phyloP scores from a whole-genome alignment of 30 jellyfish, hydroid and myxozoan species.

The Pseudorhiza aurosa region DNA sequence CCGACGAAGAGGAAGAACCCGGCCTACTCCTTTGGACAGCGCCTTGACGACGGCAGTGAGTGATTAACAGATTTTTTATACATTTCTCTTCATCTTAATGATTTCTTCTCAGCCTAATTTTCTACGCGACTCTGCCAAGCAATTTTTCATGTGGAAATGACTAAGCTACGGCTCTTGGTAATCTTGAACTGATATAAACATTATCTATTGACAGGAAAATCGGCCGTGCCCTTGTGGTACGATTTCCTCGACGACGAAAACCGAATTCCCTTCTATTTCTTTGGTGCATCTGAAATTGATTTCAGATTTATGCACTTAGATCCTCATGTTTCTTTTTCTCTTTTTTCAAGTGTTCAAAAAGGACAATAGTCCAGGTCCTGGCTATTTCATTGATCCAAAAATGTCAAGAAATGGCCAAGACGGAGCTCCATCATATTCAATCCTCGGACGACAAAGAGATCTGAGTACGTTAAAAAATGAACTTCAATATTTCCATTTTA shows the following conservation, averaged over 20 bases:
- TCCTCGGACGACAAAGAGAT: constrained; percentile 92
- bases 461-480: constrained; percentile 82
- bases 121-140: no score
- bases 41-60: constrained; percentile 85
- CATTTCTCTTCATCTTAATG: neutral
- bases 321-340: neutral
- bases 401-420: constrained; percentile 90
- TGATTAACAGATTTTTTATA: neutral
- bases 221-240: no score
- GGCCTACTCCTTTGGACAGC: constrained; percentile 93
- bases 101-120: no score
- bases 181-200: no score
- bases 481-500: no score
- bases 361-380: constrained; percentile 99
- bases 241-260: no score
- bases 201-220: no score
- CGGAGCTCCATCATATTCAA: constrained; percentile 95
- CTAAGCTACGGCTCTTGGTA: no score
- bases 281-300: no score
- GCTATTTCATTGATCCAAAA: constrained; percentile 83
- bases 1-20: constrained; percentile 86
- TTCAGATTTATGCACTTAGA: no score
- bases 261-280: no score
- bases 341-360: constrained; percentile 70
- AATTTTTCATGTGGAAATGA: no score